Evolutionary conservation across 1,140 invertebrate species (phyloP).

Genomic region (Riptortus pedestris): DNA sequence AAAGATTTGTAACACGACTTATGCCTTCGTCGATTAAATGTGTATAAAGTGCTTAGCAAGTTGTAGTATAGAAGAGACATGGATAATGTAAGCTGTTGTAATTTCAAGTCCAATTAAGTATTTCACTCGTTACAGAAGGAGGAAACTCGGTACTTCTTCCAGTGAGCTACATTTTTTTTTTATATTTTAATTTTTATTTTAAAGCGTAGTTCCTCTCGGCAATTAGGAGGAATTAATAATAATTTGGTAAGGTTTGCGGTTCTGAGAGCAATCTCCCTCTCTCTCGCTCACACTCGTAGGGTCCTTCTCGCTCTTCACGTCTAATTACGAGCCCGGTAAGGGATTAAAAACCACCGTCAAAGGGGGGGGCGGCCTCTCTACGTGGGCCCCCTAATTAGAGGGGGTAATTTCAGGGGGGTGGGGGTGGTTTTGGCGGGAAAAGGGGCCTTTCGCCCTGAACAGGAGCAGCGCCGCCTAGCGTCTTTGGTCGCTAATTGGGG

Average conservation of each 20-base stretch:
- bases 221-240: conserved; percentile 16
- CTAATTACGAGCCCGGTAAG: conserved; percentile 8
- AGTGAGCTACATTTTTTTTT: no score
- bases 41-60: no score
- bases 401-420: conserved; percentile 4
- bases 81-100: no score
- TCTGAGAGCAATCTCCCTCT: not conserved
- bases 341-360: conserved; percentile 12
- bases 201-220: not conserved
- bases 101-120: no score
- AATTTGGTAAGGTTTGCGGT: conserved; percentile 5
- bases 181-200: not conserved
- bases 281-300: not conserved
- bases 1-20: no score
- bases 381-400: conserved; percentile 5
- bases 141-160: no score
- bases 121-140: no score
- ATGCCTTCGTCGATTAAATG: no score
- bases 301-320: not conserved
- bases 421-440: not conserved
- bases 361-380: not conserved
- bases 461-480: not conserved
- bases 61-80: no score
- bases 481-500: conserved; percentile 11
- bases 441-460: not conserved